Evolutionary conservation across 2,113 vertebrate genomes (phyloP).

Genomic region (Herpailurus yagouaroundi): DNA sequence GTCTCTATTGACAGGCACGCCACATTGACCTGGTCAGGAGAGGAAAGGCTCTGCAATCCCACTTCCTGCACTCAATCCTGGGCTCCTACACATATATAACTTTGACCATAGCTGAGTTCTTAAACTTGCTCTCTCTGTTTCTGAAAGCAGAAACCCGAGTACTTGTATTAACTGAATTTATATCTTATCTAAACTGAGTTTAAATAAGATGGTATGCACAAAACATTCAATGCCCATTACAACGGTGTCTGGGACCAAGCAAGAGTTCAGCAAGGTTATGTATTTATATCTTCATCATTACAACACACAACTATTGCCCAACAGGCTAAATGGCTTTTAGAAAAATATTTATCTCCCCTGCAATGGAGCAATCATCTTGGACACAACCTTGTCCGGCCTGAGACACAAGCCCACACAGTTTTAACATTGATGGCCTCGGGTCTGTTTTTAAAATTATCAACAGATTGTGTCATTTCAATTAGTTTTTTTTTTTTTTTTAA

Average conservation of each 20-base stretch:
- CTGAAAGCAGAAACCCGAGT: not conserved
- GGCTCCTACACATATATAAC: not conserved
- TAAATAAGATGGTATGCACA: not conserved
- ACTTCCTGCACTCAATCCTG: not conserved
- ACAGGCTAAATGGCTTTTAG: not conserved
- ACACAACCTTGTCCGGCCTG: not conserved
- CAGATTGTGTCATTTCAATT: not conserved
- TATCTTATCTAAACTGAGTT: not conserved
- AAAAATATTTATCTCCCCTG: not conserved
- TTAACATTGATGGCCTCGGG: not conserved
- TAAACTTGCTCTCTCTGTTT: not conserved
- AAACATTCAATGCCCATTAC: not conserved
- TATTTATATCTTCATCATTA: not conserved
- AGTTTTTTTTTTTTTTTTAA: not conserved
- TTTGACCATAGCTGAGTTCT: not conserved
- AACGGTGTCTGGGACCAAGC: not conserved
- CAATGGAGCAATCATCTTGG: not conserved
- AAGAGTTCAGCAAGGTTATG: not conserved
- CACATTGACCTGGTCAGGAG: rapidly evolving
- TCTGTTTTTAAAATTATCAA: not conserved
- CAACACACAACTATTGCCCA: not conserved
- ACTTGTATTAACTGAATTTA: not conserved
- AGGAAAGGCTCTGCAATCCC: not conserved
- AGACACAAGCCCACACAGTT: not conserved
- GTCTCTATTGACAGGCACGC: not conserved